phyloP scores from a whole-genome alignment of 2,113 vertebrate species.

The Alces alces region DNA sequence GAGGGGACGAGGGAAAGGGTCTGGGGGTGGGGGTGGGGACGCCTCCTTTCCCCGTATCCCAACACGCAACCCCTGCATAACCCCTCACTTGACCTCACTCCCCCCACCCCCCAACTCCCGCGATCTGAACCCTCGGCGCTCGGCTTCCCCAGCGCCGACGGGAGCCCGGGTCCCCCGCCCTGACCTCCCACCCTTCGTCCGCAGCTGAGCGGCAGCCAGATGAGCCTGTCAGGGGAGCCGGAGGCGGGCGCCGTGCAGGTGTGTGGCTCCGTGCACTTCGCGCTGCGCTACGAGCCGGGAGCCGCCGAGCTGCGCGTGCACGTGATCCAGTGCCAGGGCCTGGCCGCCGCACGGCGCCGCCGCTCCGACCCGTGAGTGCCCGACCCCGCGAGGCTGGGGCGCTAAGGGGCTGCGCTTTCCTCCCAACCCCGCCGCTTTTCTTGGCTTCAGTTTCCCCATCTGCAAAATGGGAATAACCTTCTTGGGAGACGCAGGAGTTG shows the following conservation, averaged over 20 bases:
- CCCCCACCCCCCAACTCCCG: neutral
- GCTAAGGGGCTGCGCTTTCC: neutral
- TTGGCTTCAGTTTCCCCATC: neutral
- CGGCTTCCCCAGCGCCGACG: neutral
- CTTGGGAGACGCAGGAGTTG: neutral
- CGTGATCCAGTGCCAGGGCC: slow-evolving; percentile 89
- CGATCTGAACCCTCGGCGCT: no score
- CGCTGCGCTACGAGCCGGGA: slow-evolving; percentile 84
- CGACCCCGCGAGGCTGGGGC: neutral
- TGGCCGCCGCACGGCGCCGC: slow-evolving; percentile 88
- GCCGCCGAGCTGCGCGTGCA: slow-evolving; percentile 87
- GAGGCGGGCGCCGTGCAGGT: slow-evolving; percentile 88
- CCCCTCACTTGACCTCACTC: neutral
- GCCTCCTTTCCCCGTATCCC: neutral
- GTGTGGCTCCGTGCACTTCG: slow-evolving; percentile 88
- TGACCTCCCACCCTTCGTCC: accelerated
- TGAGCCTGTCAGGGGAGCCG: slow-evolving; percentile 92
- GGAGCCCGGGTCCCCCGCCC: neutral
- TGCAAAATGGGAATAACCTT: neutral
- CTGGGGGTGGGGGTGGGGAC: neutral
- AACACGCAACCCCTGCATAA: neutral
- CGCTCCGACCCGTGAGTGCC: slow-evolving; percentile 92
- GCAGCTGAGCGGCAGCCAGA: slow-evolving; percentile 92
- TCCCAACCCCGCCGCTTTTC: neutral
- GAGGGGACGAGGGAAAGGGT: neutral